Conservation (phyloP, 2,797 vertebrate genomes). For the Leptodactylus fallax region DNA sequence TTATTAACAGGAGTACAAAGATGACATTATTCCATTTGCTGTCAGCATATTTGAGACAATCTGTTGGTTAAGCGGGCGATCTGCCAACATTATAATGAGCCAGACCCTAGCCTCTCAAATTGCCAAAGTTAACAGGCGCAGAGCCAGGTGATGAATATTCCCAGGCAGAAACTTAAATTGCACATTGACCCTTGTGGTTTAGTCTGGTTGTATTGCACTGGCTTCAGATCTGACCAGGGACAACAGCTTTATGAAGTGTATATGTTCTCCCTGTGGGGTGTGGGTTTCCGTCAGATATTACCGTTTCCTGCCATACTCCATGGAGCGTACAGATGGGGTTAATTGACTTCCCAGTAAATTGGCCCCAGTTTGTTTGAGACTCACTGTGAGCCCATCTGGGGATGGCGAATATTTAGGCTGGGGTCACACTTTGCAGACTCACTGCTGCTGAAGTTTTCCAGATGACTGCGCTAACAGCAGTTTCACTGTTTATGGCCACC, state of each 20-base stretch:
- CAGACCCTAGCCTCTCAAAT: not conserved
- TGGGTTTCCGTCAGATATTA: too few relatives aligned
- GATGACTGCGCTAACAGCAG: too few relatives aligned
- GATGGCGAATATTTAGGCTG: too few relatives aligned
- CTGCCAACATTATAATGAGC: slow-evolving; percentile 18
- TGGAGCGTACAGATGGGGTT: too few relatives aligned
- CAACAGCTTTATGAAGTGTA: not conserved
- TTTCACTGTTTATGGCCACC: too few relatives aligned
- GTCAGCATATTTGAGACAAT: not conserved
- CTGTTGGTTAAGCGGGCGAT: not conserved
- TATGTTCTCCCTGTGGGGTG: not conserved
- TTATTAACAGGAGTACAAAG: slow-evolving; percentile 5
- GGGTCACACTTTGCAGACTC: too few relatives aligned
- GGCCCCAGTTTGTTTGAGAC: too few relatives aligned
- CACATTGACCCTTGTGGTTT: not conserved
- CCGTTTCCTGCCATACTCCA: too few relatives aligned
- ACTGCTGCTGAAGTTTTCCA: too few relatives aligned
- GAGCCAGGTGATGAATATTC: slow-evolving; percentile 14
- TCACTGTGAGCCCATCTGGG: too few relatives aligned
- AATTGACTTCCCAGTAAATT: too few relatives aligned
- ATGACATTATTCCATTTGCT: slow-evolving; percentile 15
- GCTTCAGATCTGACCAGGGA: not conserved
- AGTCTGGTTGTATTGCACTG: not conserved
- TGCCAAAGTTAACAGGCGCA: not conserved
- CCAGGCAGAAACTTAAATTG: not conserved